Percentiles rank a stretch among this genome's conserved stretches.
phyloP scores from a whole-genome alignment of 35 echinoderm and acorn worm species.

The Patiria miniata region DNA sequence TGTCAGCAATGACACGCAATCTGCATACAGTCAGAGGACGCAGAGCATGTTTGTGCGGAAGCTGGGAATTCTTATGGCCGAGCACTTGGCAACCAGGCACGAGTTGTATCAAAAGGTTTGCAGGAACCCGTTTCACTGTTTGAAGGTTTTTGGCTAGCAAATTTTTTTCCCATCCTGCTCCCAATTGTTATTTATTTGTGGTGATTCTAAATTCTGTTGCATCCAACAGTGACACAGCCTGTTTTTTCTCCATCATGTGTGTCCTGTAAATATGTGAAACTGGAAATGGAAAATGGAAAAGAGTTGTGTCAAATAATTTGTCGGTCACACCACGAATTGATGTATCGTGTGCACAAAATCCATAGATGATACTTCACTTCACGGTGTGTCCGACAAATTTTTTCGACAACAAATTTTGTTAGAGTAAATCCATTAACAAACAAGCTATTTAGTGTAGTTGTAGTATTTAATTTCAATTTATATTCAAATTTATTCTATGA shows the following conservation, averaged over 20 bases:
- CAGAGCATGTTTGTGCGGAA: background rate
- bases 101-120: slow-evolving; percentile 6
- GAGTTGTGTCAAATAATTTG: no score
- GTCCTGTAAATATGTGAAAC: background rate
- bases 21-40: background rate
- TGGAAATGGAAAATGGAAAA: background rate
- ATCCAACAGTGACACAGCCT: background rate
- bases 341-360: no score
- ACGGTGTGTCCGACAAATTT: no score
- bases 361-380: no score
- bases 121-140: background rate
- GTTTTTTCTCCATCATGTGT: background rate
- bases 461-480: no score
- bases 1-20: background rate
- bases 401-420: no score
- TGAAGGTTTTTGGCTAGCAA: background rate
- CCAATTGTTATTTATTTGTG: background rate
- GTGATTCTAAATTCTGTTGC: background rate
- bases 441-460: no score
- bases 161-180: background rate
- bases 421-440: no score
- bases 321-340: no score
- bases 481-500: no score
- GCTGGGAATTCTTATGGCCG: slow-evolving; percentile 5
- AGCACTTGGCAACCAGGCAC: background rate